Percentiles rank a stretch among this genome's conserved stretches.
phyloP scores from a whole-genome alignment of 2,797 vertebrate species.

The Balearica regulorum region DNA sequence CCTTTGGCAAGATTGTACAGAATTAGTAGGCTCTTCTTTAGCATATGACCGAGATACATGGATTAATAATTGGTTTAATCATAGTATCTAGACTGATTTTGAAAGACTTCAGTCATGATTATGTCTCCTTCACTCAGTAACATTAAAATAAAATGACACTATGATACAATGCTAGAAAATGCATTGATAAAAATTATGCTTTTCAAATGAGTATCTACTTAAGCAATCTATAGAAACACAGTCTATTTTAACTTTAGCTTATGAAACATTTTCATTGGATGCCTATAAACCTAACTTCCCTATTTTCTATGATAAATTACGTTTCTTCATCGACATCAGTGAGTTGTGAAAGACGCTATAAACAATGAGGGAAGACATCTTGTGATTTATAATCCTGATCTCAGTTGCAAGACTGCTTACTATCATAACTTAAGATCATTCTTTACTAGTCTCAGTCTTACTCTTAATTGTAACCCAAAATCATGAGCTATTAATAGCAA shows the following conservation, averaged over 20 bases:
- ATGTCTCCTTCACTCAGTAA: slow-evolving; percentile 4
- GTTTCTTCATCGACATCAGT: background rate
- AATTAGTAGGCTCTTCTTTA: background rate
- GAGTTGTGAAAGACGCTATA: background rate
- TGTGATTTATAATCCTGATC: slow-evolving; percentile 23
- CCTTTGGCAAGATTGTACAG: background rate
- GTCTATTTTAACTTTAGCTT: slow-evolving; percentile 22
- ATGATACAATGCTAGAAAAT: background rate
- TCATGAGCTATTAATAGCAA: background rate
- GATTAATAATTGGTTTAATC: slow-evolving; percentile 32
- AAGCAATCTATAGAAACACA: slow-evolving; percentile 18
- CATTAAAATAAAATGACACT: slow-evolving; percentile 37
- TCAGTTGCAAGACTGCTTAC: background rate
- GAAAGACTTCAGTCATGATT: slow-evolving; percentile 25
- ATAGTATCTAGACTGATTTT: slow-evolving; percentile 27
- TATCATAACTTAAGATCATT: background rate
- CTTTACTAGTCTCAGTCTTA: background rate
- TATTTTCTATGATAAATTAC: slow-evolving; percentile 1
- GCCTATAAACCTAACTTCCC: background rate
- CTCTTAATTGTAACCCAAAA: background rate
- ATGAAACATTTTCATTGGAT: slow-evolving; percentile 36
- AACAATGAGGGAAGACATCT: background rate
- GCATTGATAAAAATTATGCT: background rate
- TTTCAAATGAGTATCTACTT: background rate
- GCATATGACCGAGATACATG: background rate